These are phyloP conservation scores for Danio aesculapii DNA, from an alignment of 2,797 vertebrate species.

Conservation along the genomic window DNA sequence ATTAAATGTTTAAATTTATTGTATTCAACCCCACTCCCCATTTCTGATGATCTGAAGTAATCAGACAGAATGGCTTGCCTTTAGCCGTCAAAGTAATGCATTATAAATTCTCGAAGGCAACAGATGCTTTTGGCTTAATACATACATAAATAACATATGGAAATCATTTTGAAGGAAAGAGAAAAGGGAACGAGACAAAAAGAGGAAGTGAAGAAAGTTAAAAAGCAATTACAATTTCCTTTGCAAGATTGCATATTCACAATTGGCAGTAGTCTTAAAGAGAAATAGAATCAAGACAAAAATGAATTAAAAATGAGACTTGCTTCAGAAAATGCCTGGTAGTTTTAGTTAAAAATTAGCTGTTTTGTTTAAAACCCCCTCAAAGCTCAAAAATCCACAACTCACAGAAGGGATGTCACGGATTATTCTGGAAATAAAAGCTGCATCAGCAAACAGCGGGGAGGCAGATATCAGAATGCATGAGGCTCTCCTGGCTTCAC, in stretches of 20 bases:
- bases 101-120: conserved; percentile 59
- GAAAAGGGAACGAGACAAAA: conserved; percentile 14
- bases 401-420: conserved; percentile 71
- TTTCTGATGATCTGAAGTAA: conserved; percentile 60
- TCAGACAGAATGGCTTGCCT: conserved; percentile 47
- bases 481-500: conserved; percentile 60
- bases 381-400: conserved; percentile 42
- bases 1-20: conserved; percentile 20
- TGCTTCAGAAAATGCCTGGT: conserved; percentile 56
- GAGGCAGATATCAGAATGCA: conserved; percentile 69
- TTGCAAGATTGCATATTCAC: conserved; percentile 61
- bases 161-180: conserved; percentile 58
- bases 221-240: conserved; percentile 61
- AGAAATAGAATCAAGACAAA: conserved; percentile 40
- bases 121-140: conserved; percentile 56
- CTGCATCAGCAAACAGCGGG: conserved; percentile 78
- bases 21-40: conserved; percentile 37
- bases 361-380: conserved; percentile 57
- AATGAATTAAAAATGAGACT: conserved; percentile 59
- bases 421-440: conserved; percentile 70
- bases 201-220: conserved; percentile 17
- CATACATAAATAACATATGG: conserved; percentile 63
- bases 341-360: conserved; percentile 57
- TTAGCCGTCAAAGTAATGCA: conserved; percentile 56
- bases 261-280: conserved; percentile 58